Percentiles rank a stretch among this genome's conserved stretches.
These are phyloP conservation scores for Globodera rostochiensis DNA, from an alignment of 1,140 invertebrate genomes.

Conservation along the genomic window DNA sequence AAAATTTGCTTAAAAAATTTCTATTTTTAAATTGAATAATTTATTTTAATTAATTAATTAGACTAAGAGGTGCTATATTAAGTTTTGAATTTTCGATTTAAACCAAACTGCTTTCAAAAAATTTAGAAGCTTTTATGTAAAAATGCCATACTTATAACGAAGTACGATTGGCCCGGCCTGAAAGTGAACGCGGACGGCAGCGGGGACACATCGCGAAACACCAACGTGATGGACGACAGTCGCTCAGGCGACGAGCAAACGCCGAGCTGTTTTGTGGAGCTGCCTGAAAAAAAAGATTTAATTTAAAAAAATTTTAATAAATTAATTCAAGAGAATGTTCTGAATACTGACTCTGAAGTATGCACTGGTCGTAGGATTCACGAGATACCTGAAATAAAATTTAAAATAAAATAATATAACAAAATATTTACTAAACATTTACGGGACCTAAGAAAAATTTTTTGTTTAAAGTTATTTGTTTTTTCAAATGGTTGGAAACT, in stretches of 20 bases:
- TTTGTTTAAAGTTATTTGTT: too few species aligned
- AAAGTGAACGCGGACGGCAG: constrained; percentile 49
- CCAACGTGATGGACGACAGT: constrained; percentile 50
- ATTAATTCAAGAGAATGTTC: too few species aligned
- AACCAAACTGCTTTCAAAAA: not conserved
- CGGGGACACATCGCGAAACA: constrained; percentile 55
- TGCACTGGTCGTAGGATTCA: constrained; percentile 51
- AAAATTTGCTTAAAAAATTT: too few species aligned
- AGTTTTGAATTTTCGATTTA: not conserved
- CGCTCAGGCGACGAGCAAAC: constrained; percentile 49
- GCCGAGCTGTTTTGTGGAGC: constrained; percentile 33
- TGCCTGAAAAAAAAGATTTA: not conserved
- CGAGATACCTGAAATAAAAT: constrained; percentile 43
- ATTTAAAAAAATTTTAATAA: too few species aligned
- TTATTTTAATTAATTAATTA: not conserved
- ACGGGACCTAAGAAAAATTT: too few species aligned
- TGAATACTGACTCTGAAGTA: constrained; percentile 32
- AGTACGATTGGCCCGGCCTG: constrained; percentile 47
- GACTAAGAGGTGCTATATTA: not conserved
- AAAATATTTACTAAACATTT: too few species aligned
- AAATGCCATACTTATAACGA: constrained; percentile 46
- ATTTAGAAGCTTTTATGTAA: constrained; percentile 1
- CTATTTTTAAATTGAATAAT: too few species aligned
- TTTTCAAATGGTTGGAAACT: too few species aligned
- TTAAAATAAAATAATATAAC: too few species aligned